phyloP scores from a whole-genome alignment of 2,888 invertebrate genomes.

The Seladonia tumulorum region DNA sequence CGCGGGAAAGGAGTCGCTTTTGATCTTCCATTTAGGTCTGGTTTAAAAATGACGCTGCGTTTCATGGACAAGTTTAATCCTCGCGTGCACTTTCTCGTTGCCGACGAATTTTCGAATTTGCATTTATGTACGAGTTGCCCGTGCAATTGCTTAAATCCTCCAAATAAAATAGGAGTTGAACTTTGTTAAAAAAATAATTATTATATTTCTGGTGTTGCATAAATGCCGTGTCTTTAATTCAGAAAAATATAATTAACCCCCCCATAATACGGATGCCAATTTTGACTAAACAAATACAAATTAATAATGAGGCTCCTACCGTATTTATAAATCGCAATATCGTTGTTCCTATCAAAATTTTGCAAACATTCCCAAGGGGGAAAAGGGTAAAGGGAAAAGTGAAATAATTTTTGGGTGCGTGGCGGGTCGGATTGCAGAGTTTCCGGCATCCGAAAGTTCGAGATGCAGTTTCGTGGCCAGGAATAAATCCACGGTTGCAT shows the following conservation, averaged over 20 bases:
- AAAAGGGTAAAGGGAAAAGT: neutral
- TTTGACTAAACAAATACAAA: too few relatives aligned
- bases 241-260: too few relatives aligned
- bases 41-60: neutral
- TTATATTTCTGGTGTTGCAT: too few relatives aligned
- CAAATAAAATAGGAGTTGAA: neutral
- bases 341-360: too few relatives aligned
- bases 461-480: constrained; percentile 57
- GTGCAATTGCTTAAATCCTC: too few relatives aligned
- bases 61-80: neutral
- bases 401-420: constrained; percentile 23
- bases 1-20: constrained; percentile 18
- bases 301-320: too few relatives aligned
- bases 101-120: neutral
- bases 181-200: too few relatives aligned
- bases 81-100: neutral
- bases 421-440: constrained; percentile 19
- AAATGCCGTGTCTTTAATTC: too few relatives aligned
- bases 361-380: too few relatives aligned
- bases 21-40: constrained; percentile 3
- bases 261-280: too few relatives aligned
- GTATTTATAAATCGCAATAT: too few relatives aligned
- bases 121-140: neutral
- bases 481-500: constrained; percentile 63
- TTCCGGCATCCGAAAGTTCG: constrained; percentile 52